phyloP scores from a whole-genome alignment of 30 jellyfish, hydroid and myxozoan genomes.

The Hydractinia symbiolongicarpus region DNA sequence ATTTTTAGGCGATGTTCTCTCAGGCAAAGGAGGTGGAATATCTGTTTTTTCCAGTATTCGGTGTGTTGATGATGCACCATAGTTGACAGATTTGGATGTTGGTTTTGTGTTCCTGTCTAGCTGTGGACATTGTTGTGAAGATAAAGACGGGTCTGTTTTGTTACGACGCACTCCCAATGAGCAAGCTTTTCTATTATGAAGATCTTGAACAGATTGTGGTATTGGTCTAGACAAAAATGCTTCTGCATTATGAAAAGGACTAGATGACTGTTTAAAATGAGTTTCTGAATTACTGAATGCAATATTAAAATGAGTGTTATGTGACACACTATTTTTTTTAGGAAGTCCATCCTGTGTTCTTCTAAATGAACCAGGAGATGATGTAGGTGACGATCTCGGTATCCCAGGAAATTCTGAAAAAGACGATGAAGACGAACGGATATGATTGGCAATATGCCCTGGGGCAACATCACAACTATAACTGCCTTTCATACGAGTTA shows the following conservation, averaged over 20 bases:
- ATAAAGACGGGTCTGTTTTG: conserved; percentile 1
- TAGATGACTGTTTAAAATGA: background rate
- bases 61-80: background rate
- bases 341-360: conserved; percentile 1
- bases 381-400: background rate
- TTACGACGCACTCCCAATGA: background rate
- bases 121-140: conserved; percentile 15
- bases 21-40: conserved; percentile 4
- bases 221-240: conserved; percentile 2
- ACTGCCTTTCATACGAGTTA: background rate
- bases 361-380: background rate
- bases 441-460: background rate
- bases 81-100: background rate
- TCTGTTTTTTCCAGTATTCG: background rate
- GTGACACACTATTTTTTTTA: conserved; percentile 10
- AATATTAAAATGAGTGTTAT: background rate
- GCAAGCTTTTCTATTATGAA: background rate
- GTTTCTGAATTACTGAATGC: background rate
- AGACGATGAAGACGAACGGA: background rate
- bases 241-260: conserved; percentile 10
- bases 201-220: conserved; percentile 10
- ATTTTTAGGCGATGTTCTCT: background rate
- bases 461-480: background rate
- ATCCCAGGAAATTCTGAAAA: conserved; percentile 12
- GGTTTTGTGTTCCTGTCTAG: conserved; percentile 28